phyloP scores from a whole-genome alignment of 2,888 invertebrate genomes.

The Girardia tigrina region DNA sequence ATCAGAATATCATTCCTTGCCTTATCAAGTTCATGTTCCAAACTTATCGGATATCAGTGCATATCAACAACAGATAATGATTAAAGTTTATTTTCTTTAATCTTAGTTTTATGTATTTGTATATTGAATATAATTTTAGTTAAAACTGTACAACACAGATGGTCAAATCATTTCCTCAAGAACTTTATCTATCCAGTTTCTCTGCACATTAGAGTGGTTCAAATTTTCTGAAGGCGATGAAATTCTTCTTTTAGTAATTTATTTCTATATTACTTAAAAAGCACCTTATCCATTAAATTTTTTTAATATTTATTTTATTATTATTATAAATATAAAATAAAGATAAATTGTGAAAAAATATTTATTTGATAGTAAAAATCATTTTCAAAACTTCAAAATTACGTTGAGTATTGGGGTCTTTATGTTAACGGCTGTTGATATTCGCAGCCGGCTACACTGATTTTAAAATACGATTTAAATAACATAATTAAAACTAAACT shows the following conservation, averaged over 20 bases:
- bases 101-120: not conserved
- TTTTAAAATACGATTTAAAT: no score
- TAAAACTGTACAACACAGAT: not conserved
- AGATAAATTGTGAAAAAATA: no score
- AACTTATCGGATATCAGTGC: not conserved
- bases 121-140: not conserved
- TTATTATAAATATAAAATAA: no score
- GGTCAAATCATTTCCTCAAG: not conserved
- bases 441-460: no score
- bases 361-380: no score
- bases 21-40: not conserved
- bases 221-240: not conserved
- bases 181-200: not conserved
- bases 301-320: no score
- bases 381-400: no score
- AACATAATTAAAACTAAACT: no score
- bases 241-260: not conserved
- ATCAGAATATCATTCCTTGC: not conserved
- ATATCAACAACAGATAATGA: not conserved
- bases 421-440: no score
- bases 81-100: not conserved
- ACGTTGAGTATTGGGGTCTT: no score
- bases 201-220: not conserved
- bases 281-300: no score
- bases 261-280: no score